phyloP scores from a whole-genome alignment of 1,140 invertebrate species.

The Lordiphosa collinella region DNA sequence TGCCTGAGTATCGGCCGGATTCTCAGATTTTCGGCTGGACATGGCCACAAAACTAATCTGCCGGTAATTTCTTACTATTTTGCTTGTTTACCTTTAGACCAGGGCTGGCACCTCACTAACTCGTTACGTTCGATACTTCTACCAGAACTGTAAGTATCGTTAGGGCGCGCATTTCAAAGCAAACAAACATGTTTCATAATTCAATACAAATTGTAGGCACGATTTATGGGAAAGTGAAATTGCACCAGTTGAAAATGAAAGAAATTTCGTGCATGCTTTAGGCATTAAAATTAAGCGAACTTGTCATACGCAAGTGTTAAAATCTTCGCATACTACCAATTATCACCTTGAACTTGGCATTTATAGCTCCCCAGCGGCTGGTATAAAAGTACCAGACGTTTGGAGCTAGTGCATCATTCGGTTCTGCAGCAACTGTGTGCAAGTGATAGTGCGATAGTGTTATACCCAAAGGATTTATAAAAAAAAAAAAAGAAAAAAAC shows the following conservation, averaged over 20 bases:
- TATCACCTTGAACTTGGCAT: conserved; percentile 63
- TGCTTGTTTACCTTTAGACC: no score
- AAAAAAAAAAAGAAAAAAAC: background rate
- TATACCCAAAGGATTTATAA: conserved; percentile 27
- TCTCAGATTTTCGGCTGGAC: conserved; percentile 59
- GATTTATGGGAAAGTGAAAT: conserved; percentile 61
- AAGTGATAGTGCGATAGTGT: conserved; percentile 31
- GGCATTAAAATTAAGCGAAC: conserved; percentile 44
- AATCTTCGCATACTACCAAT: conserved; percentile 53
- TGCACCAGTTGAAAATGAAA: conserved; percentile 51
- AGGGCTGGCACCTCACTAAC: no score
- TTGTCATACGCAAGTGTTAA: conserved; percentile 65
- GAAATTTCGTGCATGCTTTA: conserved; percentile 70
- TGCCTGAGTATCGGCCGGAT: conserved; percentile 67
- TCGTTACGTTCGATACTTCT: no score
- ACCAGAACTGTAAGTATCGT: no score
- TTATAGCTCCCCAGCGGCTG: background rate
- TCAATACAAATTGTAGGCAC: conserved; percentile 45
- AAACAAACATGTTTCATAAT: no score
- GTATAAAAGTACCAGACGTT: conserved; percentile 45
- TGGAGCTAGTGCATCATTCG: conserved; percentile 49
- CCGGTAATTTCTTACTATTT: no score
- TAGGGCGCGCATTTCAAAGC: no score
- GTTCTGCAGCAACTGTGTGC: conserved; percentile 41
- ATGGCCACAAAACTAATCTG: conserved; percentile 12